A percentile compares a stretch with the other conserved stretches of the same genome.
Evolutionary conservation across 2,797 vertebrate genomes (phyloP).

Genomic region (Monodelphis domestica): DNA sequence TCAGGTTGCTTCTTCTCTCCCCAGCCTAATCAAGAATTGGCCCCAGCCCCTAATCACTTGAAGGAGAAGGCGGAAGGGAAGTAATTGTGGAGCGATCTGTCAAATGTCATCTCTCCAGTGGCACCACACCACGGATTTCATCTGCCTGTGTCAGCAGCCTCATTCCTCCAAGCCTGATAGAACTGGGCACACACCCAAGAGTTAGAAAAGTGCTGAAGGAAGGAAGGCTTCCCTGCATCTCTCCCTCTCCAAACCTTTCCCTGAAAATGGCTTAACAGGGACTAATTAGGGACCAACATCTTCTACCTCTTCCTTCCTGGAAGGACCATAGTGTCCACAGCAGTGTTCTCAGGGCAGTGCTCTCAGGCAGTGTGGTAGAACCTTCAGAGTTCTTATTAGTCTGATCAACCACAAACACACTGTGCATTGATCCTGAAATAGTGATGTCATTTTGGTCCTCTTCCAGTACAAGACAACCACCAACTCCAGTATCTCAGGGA

Average conservation of each 20-base stretch:
- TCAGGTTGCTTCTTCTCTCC: neutral
- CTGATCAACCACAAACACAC: too few species aligned
- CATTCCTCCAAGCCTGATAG: constrained; percentile 1
- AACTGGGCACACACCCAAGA: constrained; percentile 27
- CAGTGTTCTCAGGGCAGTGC: neutral
- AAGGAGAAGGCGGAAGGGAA: constrained; percentile 29
- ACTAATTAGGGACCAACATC: neutral
- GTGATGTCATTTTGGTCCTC: too few species aligned
- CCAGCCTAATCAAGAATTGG: constrained; percentile 5
- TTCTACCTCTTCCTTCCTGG: neutral
- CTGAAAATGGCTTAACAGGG: neutral
- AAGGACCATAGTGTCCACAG: neutral
- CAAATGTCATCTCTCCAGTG: constrained; percentile 38
- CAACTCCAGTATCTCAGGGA: too few species aligned
- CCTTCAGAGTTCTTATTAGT: too few species aligned
- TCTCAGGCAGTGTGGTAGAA: too few species aligned
- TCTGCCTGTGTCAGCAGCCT: constrained; percentile 61
- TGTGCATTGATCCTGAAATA: too few species aligned
- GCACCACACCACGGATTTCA: constrained; percentile 47
- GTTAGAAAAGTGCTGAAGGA: constrained; percentile 15
- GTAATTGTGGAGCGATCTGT: constrained; percentile 33
- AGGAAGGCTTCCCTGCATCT: neutral
- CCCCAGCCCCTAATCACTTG: neutral
- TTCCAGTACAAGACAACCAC: too few species aligned
- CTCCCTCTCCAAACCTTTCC: neutral